Evolutionary conservation across 2,797 vertebrate species (phyloP), one percentile per base, ranked within the genome.

Genomic region (Vespertilio murinus): DNA sequence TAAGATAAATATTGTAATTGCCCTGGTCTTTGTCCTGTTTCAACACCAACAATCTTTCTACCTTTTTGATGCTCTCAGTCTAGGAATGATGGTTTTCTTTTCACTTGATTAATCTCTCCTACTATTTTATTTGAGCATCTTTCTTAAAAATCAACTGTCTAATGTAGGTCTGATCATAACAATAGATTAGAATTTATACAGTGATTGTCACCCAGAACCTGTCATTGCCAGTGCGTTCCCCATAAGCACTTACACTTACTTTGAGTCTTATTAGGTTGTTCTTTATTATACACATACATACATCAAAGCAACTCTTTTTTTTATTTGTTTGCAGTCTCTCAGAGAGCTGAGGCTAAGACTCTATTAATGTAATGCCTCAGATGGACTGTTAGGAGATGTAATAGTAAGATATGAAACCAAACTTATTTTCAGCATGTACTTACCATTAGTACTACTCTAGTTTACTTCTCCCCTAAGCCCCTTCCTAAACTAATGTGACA

Each of bases 1-100:
- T 98, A 98, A 98, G 98, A 95, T 69, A 9, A 2, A 12, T 61
- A 30, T 23, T 71, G 14, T 81, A 10, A 69, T 87, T 14, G 74
- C 30, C 10, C 22, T 38, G 70, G 13, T 74, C 61, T 56, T 40
- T 35, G 40, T 69, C 25, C 79, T 70, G 1, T 59, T 80, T 88
- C 61, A 82, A 40, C 16, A 38, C 35, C 16, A 20, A 1, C 8
- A n/a, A 33, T 69, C 49, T 59, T 33, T 73, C 79, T 84, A 5
- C 17, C 11, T 77, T 59, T 74, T 40, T 56, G 13, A 56, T 54
- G 33, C 30, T 52, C 45, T 92, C n/a, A 52, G 22, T 85, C 38
- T 85, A 45, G 38, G 33, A 87, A 23, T 49, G 56, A 78, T 20
- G 18, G 3, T 56, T 91, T 81, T 88, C 25, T 47, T 94, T 94